Base-by-base conservation (phyloP, 2,113 vertebrate genomes). In the Spea multiplicata region DNA sequence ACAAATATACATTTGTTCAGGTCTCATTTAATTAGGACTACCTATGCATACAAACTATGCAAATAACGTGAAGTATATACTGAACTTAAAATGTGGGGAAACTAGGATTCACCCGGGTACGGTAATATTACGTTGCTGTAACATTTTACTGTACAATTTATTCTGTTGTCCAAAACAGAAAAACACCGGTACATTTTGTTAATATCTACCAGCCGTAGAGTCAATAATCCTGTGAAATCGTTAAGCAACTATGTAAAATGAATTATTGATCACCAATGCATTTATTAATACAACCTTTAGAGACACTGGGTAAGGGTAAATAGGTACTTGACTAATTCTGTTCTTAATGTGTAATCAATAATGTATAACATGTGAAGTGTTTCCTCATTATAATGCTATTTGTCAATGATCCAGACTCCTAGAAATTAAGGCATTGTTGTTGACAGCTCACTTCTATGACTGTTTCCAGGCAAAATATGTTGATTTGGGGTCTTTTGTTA, bases 281-380 rank as follows among this genome's bases (percentile, higher is more conserved):
- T 62, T 77, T 70, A 77, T 57, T 59, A 62, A 53, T 44, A 69
- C 75, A 69, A 69, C 69, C 69, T 67, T 76, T 45, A 59, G 52
- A 69, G 52, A 57, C 52, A 47, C 44, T 12, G 9, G 44, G 57
- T 65, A 17, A 68, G 53, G 48, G 55, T 50, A 57, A 8, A 14
- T 53, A 77, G 66, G 66, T 76, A 69, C 75, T 70, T 76, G 75
- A 77, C 75, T 77, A 46, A 70, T 77, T 77, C 49, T 70, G 75
- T 59, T 52, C 48, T 70, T 77, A 70, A 77, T 70, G 75, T 77
- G 55, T 70, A 77, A 77, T 77, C 66, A 77, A 77, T 77, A 77
- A 77, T 77, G 75, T 70, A 77, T 77, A 61, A 77, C 55, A 77
- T 17, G 13, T 0, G 17, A 46, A 44, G 53, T 12, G 16, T 77